These are phyloP conservation scores for Apamea crenata DNA, from an alignment of 2,888 invertebrate genomes.

Conservation along the genomic window DNA sequence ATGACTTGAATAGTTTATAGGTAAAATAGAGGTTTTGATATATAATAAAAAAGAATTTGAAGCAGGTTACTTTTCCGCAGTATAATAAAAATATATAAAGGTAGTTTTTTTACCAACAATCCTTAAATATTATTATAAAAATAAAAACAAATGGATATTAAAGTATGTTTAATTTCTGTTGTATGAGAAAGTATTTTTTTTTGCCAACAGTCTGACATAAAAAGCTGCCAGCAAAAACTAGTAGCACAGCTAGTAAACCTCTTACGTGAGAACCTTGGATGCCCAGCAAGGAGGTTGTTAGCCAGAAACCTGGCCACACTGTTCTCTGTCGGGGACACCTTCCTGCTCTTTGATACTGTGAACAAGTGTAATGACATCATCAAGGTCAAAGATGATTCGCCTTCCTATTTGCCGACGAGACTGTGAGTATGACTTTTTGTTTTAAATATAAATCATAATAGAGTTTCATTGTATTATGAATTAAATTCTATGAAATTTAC, in stretches of 20 bases:
- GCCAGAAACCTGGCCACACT: conserved; percentile 98
- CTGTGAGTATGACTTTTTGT: conserved; percentile 92
- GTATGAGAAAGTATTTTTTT: too few relatives aligned
- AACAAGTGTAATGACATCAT: conserved; percentile 99
- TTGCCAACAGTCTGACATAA: conserved; percentile 95
- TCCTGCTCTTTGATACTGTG: conserved; percentile 98
- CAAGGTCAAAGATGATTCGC: conserved; percentile 99
- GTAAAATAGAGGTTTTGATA: too few relatives aligned
- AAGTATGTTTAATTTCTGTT: too few relatives aligned
- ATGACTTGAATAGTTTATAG: neutral
- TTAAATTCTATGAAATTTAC: neutral
- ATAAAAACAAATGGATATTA: too few relatives aligned
- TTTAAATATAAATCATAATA: neutral
- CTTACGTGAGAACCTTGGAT: conserved; percentile 97
- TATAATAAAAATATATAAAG: too few relatives aligned
- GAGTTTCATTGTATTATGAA: neutral
- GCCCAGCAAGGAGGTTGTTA: conserved; percentile 97
- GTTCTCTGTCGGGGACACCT: conserved; percentile 99
- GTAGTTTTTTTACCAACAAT: too few relatives aligned
- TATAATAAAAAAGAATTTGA: too few relatives aligned
- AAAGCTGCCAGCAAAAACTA: conserved; percentile 98
- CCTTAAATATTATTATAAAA: too few relatives aligned
- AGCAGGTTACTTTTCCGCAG: too few relatives aligned
- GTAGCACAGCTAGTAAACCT: conserved; percentile 98
- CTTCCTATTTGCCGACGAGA: conserved; percentile 97